Conservation (phyloP, 2,888 invertebrate genomes). For the Anthophora plumipes region DNA sequence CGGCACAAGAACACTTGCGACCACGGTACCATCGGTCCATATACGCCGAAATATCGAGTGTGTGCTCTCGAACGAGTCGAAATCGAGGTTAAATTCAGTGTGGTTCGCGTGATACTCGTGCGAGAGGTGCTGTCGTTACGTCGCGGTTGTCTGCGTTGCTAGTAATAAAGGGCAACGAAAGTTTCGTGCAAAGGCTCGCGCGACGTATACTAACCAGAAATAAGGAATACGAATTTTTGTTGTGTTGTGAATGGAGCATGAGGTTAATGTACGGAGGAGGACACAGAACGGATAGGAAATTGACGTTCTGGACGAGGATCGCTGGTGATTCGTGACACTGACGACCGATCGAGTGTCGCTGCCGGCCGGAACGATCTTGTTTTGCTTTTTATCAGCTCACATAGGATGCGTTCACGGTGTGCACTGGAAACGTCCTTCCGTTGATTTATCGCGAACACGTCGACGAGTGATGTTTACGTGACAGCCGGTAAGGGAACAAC, state of each 20-base stretch:
- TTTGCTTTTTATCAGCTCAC: not conserved
- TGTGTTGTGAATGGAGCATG: constrained; percentile 40
- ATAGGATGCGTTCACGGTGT: not conserved
- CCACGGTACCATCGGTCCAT: not conserved
- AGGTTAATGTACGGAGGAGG: not conserved
- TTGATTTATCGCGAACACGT: constrained; percentile 2
- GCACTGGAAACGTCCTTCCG: not conserved
- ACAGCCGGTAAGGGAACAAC: constrained; percentile 42
- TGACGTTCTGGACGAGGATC: constrained; percentile 46
- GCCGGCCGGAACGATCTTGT: not conserved
- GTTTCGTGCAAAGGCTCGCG: not conserved
- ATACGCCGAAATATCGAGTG: constrained; percentile 2
- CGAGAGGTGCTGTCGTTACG: no score
- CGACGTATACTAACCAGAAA: not conserved
- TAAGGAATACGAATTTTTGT: not conserved
- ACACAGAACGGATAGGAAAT: constrained; percentile 28
- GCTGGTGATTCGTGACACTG: constrained; percentile 64
- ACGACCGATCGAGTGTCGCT: constrained; percentile 17
- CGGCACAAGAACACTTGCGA: constrained; percentile 18
- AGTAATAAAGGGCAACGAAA: not conserved
- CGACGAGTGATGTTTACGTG: constrained; percentile 63
- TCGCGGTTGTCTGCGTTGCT: not conserved
- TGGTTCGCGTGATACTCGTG: constrained; percentile 3
- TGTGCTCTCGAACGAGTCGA: not conserved
- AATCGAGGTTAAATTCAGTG: constrained; percentile 7